Evolutionary conservation across 2,888 invertebrate species (phyloP).

Genomic region (Eupithecia vulgata): DNA sequence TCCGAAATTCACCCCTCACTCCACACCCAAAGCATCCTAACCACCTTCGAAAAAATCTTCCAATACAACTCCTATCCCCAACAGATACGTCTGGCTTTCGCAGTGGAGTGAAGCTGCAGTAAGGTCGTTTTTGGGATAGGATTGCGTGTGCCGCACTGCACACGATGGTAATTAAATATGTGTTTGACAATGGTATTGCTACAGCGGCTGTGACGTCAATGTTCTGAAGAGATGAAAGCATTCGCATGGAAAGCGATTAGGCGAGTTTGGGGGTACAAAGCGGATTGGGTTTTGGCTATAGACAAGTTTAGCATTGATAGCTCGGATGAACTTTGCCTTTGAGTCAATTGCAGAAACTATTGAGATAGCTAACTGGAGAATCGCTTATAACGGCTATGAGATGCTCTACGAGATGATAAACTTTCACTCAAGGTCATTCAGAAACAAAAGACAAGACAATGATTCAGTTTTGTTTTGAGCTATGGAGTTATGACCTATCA

Average conservation of each 20-base stretch:
- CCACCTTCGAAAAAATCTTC: conserved; percentile 26
- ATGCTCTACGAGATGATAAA: background rate
- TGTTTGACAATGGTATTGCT: conserved; percentile 79
- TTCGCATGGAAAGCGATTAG: conserved; percentile 59
- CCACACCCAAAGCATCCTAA: conserved; percentile 52
- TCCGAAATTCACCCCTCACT: conserved; percentile 71
- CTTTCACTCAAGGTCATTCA: background rate
- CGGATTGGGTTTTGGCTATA: conserved; percentile 23
- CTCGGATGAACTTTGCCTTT: conserved; percentile 13
- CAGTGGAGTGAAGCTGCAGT: background rate
- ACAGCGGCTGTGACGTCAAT: conserved; percentile 81
- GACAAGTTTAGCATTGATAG: conserved; percentile 9
- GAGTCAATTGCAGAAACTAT: conserved; percentile 4
- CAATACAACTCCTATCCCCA: conserved; percentile 42
- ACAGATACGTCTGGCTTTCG: conserved; percentile 11
- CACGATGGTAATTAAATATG: conserved; percentile 83
- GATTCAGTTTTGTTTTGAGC: background rate
- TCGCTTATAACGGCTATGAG: background rate
- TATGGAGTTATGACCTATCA: too few species aligned
- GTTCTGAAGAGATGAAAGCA: conserved; percentile 58
- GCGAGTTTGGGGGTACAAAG: conserved; percentile 45
- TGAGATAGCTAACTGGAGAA: background rate
- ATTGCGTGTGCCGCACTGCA: conserved; percentile 83
- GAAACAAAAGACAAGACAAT: background rate
- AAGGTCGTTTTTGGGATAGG: conserved; percentile 44